These are phyloP conservation scores for Zele albiditarsus DNA, from an alignment of 2,888 invertebrate genomes.

Conservation along the genomic window DNA sequence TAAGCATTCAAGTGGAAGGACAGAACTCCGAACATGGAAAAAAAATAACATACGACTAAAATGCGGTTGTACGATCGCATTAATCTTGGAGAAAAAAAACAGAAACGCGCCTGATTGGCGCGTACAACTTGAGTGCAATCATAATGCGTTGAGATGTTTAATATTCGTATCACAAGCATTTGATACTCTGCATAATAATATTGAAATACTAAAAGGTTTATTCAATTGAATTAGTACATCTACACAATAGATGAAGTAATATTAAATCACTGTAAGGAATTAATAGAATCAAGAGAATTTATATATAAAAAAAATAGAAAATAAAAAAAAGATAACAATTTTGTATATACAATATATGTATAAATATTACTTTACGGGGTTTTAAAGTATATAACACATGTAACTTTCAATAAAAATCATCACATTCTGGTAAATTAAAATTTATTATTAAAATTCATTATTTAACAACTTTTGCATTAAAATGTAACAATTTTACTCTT, in stretches of 20 bases:
- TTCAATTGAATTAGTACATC: background rate
- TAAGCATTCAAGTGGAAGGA: no score
- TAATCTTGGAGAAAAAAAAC: background rate
- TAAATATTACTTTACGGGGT: background rate
- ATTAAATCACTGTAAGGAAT: background rate
- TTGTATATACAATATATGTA: no score
- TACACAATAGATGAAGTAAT: background rate
- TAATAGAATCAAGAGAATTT: background rate
- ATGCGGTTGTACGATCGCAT: background rate
- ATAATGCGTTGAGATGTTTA: background rate
- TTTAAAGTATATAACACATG: slow-evolving; percentile 46
- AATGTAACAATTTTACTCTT: slow-evolving; percentile 66
- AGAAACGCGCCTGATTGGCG: no score
- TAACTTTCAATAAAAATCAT: slow-evolving; percentile 51
- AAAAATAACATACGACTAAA: background rate
- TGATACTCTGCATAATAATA: background rate
- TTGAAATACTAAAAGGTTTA: background rate
- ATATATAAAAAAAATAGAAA: background rate
- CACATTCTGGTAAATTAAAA: slow-evolving; percentile 27
- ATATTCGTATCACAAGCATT: background rate
- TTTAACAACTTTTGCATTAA: slow-evolving; percentile 46
- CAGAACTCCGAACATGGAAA: no score
- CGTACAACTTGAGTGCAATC: background rate
- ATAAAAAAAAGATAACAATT: background rate
- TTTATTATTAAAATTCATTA: slow-evolving; percentile 17